Base-by-base conservation (phyloP, 2,113 vertebrate species). In the Barnardius zonarius region DNA sequence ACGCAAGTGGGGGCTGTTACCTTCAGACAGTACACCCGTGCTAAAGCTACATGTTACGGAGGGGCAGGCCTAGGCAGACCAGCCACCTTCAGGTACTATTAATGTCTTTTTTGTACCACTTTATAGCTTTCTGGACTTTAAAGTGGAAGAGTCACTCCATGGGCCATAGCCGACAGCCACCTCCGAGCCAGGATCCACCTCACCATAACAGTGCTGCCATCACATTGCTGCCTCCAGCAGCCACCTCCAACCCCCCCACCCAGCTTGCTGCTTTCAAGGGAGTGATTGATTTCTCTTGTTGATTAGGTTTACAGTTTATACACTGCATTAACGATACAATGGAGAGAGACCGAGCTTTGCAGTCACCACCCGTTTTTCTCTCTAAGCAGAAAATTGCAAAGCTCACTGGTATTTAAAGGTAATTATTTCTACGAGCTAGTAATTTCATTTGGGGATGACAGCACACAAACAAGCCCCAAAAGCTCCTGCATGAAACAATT, bases 331-430 rank as follows among this genome's bases (percentile, higher is more conserved):
- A 75, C 0, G 18, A 51, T 3, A 78, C 54, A 55, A 28, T 4
- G 30, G 73, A 92, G 81, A 89, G 57, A 52, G 93, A 69, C 15
- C 0, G 13, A 91, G 66, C 41, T 79, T 11, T 83, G 84, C 2
- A n/a, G 86, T 79, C 84, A 74, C 70, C 51, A 22, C 17, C 6
- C 31, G 63, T 88, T 74, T 57, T 64, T 66, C 77, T 83, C 37
- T 43, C 82, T 74, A 28, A 91, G 90, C 63, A 95, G 81, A 76
- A 95, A 79, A 84, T 27, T 68, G 59, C 88, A 64, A 89, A 92
- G 59, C 84, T 94, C 79, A 17, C 25, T 83, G 86, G 64, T 81
- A 90, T 91, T 90, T 93, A 52, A 61, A 92, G 57, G 62, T 37
- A 83, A 91, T 90, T 79, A 91, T 33, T 91, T 82, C 63, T 66